Evolutionary conservation across 2,113 vertebrate species (phyloP).

Genomic region (Apteryx mantelli): DNA sequence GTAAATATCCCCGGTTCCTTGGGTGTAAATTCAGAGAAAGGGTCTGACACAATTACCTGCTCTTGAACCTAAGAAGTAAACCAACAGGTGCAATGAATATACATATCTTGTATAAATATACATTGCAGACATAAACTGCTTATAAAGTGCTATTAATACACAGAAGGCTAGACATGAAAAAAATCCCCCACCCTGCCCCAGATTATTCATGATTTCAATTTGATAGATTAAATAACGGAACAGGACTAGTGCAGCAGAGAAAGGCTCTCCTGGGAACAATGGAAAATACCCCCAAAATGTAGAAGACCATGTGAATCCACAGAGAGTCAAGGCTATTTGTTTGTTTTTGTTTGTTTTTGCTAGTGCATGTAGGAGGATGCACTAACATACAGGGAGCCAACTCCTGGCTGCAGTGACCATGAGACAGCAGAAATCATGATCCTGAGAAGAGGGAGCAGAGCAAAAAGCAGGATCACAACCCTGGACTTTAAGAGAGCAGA

Average conservation of each 20-base stretch:
- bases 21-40: constrained; percentile 55
- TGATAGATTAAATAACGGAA: neutral
- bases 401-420: too few relatives aligned
- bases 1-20: constrained; percentile 84
- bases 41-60: constrained; percentile 37
- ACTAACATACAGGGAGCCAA: too few relatives aligned
- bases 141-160: neutral
- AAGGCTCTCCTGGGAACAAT: neutral
- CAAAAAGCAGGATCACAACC: too few relatives aligned
- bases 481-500: too few relatives aligned
- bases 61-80: constrained; percentile 69
- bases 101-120: neutral
- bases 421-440: too few relatives aligned
- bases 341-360: neutral
- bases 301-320: neutral
- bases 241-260: neutral
- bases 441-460: too few relatives aligned
- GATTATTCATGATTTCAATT: neutral
- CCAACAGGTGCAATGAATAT: neutral
- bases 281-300: neutral
- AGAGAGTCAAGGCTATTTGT: neutral
- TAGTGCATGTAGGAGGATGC: neutral
- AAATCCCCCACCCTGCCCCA: neutral
- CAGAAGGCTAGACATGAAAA: neutral
- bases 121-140: neutral